Base-by-base conservation (phyloP, 2,797 vertebrate genomes). In the Atherinosoma microstoma region DNA sequence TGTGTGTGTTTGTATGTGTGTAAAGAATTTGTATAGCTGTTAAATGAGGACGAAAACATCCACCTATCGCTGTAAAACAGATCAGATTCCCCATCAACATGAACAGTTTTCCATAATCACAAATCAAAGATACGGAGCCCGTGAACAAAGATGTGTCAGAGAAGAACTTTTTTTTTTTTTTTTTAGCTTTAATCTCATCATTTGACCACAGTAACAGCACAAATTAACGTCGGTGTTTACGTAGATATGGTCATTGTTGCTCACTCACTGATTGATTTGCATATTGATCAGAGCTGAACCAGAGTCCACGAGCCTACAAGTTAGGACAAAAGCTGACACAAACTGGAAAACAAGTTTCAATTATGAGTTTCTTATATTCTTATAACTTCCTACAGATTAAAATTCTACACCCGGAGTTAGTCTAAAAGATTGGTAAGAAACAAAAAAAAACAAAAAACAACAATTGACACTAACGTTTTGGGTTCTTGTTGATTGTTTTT, bases 151-250 rank as follows among this genome's bases (percentile, higher is more conserved):
- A 4, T 47, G 30, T 56, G 35, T 54, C 42, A 54, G 12, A 15
- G n/a, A 20, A 18, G 9, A 59, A 3, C 35, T 64, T 51, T 24
- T 59, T 36, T 22, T 20, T 22, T 29, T 64, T 51, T 24, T 59
- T 36, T 22, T 20, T 22, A 38, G 16, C 29, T 73, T 61, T 61
- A 63, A 63, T 84, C 80, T 72, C 47, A 53, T 1, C 0, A n/a
- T 58, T 16, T 83, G 66, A 78, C 67, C 70, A 80, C 29, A 49
- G 35, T 49, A 72, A 81, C 75, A 58, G 22, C 47, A 54, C 63
- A 51, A 76, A 79, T 75, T 57, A 83, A 15, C 67, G 76, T 85
- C 76, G 73, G 9, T 83, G 76, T 85, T 80, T 64, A 34, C 65
- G 51, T 34, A 20, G 49, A 69, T 67, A 16, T 35, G 32, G 12